phyloP scores from a whole-genome alignment of 2,797 vertebrate species.

The Chiropotes sagulatus region DNA sequence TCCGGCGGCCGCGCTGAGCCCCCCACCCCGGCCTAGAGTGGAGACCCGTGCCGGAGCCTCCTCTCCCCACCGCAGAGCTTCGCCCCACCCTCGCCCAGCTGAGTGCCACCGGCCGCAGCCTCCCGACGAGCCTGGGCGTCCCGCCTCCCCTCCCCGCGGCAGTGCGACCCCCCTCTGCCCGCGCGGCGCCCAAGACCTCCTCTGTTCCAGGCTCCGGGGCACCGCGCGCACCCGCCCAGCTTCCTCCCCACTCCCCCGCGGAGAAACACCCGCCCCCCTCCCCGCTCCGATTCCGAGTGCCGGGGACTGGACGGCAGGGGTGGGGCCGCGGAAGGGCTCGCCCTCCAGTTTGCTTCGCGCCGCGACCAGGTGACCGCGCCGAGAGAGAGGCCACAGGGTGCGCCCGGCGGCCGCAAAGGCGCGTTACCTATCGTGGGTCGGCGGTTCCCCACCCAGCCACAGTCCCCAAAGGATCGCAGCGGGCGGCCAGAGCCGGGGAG shows the following conservation, averaged over 20 bases:
- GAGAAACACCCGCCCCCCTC: not conserved
- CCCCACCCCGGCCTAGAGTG: not conserved
- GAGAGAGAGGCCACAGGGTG: not conserved
- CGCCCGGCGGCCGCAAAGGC: not conserved
- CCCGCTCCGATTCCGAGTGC: not conserved
- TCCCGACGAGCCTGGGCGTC: not conserved
- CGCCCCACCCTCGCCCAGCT: not conserved
- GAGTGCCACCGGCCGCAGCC: not conserved
- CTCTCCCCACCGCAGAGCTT: rapidly evolving
- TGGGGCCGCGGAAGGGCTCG: not conserved
- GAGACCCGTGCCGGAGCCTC: not conserved
- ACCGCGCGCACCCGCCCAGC: not conserved
- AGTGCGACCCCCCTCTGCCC: not conserved
- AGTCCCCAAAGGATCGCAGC: not conserved
- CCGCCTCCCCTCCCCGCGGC: not conserved
- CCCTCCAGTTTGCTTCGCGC: not conserved
- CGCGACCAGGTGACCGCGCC: not conserved
- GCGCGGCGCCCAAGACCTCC: not conserved
- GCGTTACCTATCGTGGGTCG: rapidly evolving
- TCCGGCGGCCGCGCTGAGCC: not conserved
- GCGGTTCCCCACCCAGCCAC: not conserved
- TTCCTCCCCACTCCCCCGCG: not conserved
- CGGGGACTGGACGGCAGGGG: not conserved
- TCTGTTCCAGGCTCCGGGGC: not conserved
- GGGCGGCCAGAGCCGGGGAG: not conserved